These are phyloP conservation scores for Drosophila silvestris DNA, from an alignment of 2,888 invertebrate genomes.

Conservation along the genomic window DNA sequence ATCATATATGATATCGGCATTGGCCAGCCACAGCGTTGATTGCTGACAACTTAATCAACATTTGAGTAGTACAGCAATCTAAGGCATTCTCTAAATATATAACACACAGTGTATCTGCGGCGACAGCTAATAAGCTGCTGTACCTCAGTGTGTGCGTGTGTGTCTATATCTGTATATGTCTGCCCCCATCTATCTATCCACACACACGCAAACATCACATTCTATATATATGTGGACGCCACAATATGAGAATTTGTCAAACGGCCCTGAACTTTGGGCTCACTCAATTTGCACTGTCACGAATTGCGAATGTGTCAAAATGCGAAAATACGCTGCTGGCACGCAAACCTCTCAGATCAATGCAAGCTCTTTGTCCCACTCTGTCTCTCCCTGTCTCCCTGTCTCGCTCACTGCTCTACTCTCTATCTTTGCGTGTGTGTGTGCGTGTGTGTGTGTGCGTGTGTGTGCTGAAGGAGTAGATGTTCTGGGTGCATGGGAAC, in stretches of 20 bases:
- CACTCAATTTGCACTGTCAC: conserved; percentile 74
- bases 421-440: neutral
- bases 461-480: neutral
- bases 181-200: conserved; percentile 13
- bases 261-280: conserved; percentile 72
- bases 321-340: conserved; percentile 33
- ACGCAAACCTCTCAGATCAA: conserved; percentile 49
- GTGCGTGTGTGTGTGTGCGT: neutral
- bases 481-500: neutral
- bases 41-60: conserved; percentile 79
- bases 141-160: neutral
- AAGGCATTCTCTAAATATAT: conserved; percentile 66
- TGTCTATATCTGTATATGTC: neutral
- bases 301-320: conserved; percentile 68
- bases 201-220: neutral
- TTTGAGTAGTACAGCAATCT: conserved; percentile 52
- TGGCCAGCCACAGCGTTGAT: conserved; percentile 50
- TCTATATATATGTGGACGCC: conserved; percentile 18
- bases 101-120: conserved; percentile 31
- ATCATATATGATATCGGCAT: conserved; percentile 47
- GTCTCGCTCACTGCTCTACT: neutral
- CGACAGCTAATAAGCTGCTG: conserved; percentile 48
- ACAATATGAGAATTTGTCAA: conserved; percentile 32
- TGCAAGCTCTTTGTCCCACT: conserved; percentile 56
- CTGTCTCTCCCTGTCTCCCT: neutral